These are phyloP conservation scores for Dryobota labecula DNA, from an alignment of 2,888 invertebrate genomes.

Conservation along the genomic window DNA sequence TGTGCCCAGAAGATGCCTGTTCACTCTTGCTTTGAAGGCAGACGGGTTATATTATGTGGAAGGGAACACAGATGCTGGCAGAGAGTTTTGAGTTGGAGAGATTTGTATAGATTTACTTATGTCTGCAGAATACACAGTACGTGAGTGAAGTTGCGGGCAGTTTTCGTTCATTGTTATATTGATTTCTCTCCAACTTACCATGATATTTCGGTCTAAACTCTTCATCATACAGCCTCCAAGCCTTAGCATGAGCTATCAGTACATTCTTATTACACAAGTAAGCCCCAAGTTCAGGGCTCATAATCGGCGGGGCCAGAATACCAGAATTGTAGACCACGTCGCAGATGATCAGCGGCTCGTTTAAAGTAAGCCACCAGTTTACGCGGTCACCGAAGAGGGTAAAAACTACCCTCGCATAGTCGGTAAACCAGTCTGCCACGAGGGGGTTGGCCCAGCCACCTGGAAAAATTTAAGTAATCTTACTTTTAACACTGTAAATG, in stretches of 20 bases:
- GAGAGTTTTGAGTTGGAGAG: no score
- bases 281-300: constrained; percentile 37
- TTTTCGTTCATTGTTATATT: not conserved
- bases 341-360: constrained; percentile 91
- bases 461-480: not conserved
- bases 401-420: constrained; percentile 90
- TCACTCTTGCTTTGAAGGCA: no score
- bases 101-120: no score
- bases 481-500: not conserved
- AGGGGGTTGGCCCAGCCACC: constrained; percentile 46
- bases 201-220: constrained; percentile 82
- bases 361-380: constrained; percentile 93
- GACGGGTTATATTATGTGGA: no score
- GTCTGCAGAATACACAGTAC: not conserved
- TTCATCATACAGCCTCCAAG: constrained; percentile 90
- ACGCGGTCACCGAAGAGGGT: constrained; percentile 91
- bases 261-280: constrained; percentile 91
- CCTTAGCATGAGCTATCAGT: constrained; percentile 92
- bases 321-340: constrained; percentile 71
- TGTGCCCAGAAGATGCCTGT: no score
- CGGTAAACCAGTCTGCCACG: constrained; percentile 33
- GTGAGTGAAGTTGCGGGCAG: not conserved
- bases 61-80: no score
- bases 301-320: constrained; percentile 85
- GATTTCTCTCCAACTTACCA: constrained; percentile 26